phyloP scores from a whole-genome alignment of 2,113 vertebrate species.

The Dipodomys merriami region DNA sequence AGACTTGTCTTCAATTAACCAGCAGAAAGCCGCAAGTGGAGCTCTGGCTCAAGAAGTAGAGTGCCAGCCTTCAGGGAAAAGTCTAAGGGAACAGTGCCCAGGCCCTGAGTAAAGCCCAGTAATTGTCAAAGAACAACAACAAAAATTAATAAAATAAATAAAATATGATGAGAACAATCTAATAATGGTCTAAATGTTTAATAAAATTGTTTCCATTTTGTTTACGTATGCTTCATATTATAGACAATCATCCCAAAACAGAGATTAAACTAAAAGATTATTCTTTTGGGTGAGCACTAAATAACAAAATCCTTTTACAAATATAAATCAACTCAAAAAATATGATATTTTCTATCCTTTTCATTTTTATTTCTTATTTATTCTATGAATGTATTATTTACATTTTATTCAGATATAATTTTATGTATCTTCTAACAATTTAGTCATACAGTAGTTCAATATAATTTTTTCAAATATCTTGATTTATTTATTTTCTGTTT shows the following conservation, averaged over 20 bases:
- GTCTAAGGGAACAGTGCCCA: too few species aligned
- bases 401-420: background rate
- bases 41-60: too few species aligned
- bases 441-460: background rate
- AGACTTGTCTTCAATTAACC: too few species aligned
- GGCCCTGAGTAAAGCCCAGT: too few species aligned
- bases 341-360: background rate
- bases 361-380: background rate
- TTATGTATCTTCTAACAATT: slow-evolving; percentile 14
- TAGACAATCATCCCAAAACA: background rate
- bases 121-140: background rate
- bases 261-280: background rate
- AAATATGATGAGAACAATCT: background rate
- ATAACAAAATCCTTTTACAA: background rate
- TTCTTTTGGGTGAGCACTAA: background rate
- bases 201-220: background rate
- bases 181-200: background rate
- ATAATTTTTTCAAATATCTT: background rate
- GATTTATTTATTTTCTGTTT: background rate
- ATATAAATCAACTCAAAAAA: background rate
- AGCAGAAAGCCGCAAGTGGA: too few species aligned
- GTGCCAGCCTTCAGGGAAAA: too few species aligned
- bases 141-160: too few species aligned
- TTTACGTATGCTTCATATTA: background rate
- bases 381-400: background rate